Base-by-base conservation (phyloP, 1,140 invertebrate genomes). In the Drosophila lacteicornis region DNA sequence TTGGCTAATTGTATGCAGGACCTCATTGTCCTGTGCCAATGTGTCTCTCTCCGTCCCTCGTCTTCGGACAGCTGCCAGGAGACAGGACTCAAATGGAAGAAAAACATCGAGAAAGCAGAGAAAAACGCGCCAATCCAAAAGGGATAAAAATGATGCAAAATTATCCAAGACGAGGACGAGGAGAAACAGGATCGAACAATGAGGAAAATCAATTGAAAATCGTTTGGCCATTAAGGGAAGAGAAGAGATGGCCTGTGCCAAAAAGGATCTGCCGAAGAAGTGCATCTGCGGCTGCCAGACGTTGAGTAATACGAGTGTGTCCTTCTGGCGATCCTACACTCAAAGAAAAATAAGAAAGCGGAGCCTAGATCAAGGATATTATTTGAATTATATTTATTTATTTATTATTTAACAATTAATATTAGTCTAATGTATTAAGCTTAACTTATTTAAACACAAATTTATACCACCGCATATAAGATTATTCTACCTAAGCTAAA, bases 71-170 rank as follows among this genome's bases (percentile, higher is more conserved):
- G 79, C 78, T 90, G 85, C 43, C 58, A 36, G 22, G 61, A 61
- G 65, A 70, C 61, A 70, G 51, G 65, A 78, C 79, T 86, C 66
- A 68, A 76, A 57, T 42, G 33, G 7, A 40, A 58, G 19, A 12
- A 55, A 55, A 55, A 55, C 33, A 55, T 55, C 4, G 27, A 45
- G 66, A 46, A 70, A 70, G 30, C 47, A 27, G 30, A 70, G 40
- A 59, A 75, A 77, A 82, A 66, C 79, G 61, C 79, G 82, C 79
- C 84, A 80, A 83, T 51, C 25, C 56, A 53, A 56, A 69, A 66
- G 17, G 50, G 38, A 61, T 61, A 55, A 62, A 84, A 66, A 85
- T 88, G 85, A 88, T 88, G 85, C 85, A 88, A 88, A 88, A 88
- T 79, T 80, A 80, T 76, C 58, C 68, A 73, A 73, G 70, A 73